Base-by-base conservation (phyloP, 1,140 invertebrate genomes). In the Lordiphosa mommai region DNA sequence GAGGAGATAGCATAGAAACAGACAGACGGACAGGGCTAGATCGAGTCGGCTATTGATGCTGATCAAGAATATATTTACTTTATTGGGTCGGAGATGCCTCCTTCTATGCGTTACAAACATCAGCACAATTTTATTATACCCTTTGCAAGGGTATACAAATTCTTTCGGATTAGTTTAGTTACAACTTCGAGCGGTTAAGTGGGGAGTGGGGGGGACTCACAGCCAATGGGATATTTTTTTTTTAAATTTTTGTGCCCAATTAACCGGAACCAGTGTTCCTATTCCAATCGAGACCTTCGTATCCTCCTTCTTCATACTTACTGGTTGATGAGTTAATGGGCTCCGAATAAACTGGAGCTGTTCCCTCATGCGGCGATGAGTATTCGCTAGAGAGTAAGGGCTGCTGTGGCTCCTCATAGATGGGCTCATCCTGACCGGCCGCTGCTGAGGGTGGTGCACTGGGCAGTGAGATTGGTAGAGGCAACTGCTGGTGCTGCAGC, bases 351-450 rank as follows among this genome's bases (percentile, higher is more conserved):
- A 71, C 64, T 30, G 49, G 20, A 4, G 52, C 38, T 10, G 48
- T 12, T 37, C 12, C 41, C 53, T 84, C 71, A 8, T 55, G 46
- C 16, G 77, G 85, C 10, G 55, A 59, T 3, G 80, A 65, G 36
- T 88, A 88, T 6, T 82, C 64, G 33, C 63, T 64, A 8, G 32
- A 17, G n/a, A 88, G 40, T 10, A 86, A 17, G n/a, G 71, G 82
- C 10, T 58, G 71, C 32, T 77, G 60, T 2, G 57, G 71, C 47
- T 85, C 79, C 16, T 80, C 47, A 44, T 86, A 86, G 46, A 85
- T 72, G 34, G 65, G 67, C 41, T 87, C 73, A 1, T 41, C 32
- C 23, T 27, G 3, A 27, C 20, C 4, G n/a, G 29, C 10, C 9
- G 16, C 2, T 3, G 12, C 5, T 9, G 20, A 37, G 20, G 16